Base-by-base conservation (phyloP, 1,140 invertebrate species). In the Zeugodacus cucurbitae region DNA sequence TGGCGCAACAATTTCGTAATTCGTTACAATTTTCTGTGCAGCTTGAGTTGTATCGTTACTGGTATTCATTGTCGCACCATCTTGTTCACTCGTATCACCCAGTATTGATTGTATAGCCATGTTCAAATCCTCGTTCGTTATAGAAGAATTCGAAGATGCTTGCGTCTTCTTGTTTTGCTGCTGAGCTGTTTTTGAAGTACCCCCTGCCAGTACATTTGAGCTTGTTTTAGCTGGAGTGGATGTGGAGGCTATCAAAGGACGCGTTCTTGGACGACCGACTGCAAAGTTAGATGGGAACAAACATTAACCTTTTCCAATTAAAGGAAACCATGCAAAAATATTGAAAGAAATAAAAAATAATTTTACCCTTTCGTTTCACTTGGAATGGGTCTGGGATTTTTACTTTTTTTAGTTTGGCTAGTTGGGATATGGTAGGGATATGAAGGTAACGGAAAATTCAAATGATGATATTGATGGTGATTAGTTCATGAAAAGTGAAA, bases 261-360 rank as follows among this genome's bases (percentile, higher is more conserved):
- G 93, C 37, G 91, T 94, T 0, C 94, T 91, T 14, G 94, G 94
- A 87, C 94, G 91, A 67, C 94, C 94, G 89, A 94, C 92, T 91
- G 90, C 87, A 93, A 87, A 78, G 41, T 89, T 88, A 32, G 22
- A 58, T 91, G 89, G 44, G 89, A 90, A 58, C 7, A 87, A 10
- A 48, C 2, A 86, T 32, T 86, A 54, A 26, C 22, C 54, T 91
- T 82, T 41, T n/a, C 1, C 1, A 82, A 41, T 14, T 44, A n/a
- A 82, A 44, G 6, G 3, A 37, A 74, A 22, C 37, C 32, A 64
- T 44, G 41, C 32, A 89, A 88, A 90, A 90, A 88, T 91, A 54
- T 54, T 54, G 48, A 90, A 87, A 22, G 48, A 57, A 54, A 82
- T n/a, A 58, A 58, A 86, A 26, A 58, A 11, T 11, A 57, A 4